Percentiles rank a stretch among this genome's conserved stretches.
Conservation (phyloP, 92 coral and sea anemone genomes). For the Heliopora coerulea region DNA sequence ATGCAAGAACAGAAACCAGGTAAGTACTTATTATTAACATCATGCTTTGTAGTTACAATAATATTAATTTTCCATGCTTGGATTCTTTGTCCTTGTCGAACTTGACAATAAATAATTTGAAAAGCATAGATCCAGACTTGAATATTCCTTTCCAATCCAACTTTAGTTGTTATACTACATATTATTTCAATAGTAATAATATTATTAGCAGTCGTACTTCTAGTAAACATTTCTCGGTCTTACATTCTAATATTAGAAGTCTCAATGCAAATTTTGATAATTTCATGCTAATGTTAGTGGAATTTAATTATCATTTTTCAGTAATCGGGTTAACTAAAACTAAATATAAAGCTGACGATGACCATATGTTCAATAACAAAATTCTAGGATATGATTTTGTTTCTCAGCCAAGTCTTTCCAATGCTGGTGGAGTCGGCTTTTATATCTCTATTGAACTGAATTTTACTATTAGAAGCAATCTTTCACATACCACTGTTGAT, state of each 20-base stretch:
- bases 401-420: constrained; percentile 38
- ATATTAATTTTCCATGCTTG: neutral
- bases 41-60: too few relatives aligned
- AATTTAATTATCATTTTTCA: constrained; percentile 40
- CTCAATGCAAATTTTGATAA: constrained; percentile 49
- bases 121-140: constrained; percentile 4
- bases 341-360: constrained; percentile 19
- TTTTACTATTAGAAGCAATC: constrained; percentile 19
- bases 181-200: neutral
- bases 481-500: constrained; percentile 8
- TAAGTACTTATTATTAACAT: neutral
- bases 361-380: constrained; percentile 30
- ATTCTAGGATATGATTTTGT: constrained; percentile 48
- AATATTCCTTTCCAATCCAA: constrained; percentile 29
- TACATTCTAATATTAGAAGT: constrained; percentile 52
- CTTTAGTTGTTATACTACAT: neutral
- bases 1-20: neutral
- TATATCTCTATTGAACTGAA: constrained; percentile 10
- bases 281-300: constrained; percentile 30
- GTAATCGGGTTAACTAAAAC: constrained; percentile 48
- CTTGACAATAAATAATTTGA: neutral
- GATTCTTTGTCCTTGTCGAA: neutral
- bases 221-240: neutral
- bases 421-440: constrained; percentile 54
- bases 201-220: neutral